Evolutionary conservation across 2,888 invertebrate species (phyloP).

Genomic region (Galerucella calmariensis): DNA sequence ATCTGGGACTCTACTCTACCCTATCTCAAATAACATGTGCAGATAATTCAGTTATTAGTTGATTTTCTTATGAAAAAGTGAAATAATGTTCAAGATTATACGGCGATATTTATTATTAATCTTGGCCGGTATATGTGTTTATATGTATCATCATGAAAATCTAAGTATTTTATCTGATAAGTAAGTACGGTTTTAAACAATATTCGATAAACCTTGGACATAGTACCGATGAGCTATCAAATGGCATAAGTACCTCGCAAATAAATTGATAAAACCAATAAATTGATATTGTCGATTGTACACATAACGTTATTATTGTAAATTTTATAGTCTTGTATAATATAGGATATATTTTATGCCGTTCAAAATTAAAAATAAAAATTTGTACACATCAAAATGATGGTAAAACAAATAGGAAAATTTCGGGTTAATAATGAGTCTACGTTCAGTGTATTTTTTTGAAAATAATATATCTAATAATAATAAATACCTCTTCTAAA

Average conservation of each 20-base stretch:
- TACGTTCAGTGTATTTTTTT: no score
- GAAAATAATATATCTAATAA: no score
- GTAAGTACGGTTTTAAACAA: not conserved
- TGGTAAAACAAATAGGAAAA: no score
- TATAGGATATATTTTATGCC: no score
- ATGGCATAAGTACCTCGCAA: not conserved
- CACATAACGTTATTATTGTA: no score
- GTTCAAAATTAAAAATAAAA: no score
- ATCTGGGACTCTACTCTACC: not conserved
- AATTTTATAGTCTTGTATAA: no score
- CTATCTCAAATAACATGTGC: not conserved
- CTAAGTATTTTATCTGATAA: not conserved
- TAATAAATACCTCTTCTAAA: no score
- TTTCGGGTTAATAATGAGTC: no score
- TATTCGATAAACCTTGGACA: not conserved
- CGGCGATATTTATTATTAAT: not conserved
- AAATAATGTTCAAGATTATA: not conserved
- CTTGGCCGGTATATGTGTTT: not conserved
- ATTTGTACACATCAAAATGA: no score
- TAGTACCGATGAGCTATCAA: not conserved
- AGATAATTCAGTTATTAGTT: not conserved
- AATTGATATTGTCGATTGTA: not conserved
- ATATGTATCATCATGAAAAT: not conserved
- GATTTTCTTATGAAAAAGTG: not conserved
- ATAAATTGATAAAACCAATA: not conserved